phyloP scores from a whole-genome alignment of 64 coral and sea anemone species.

The Porites lutea region DNA sequence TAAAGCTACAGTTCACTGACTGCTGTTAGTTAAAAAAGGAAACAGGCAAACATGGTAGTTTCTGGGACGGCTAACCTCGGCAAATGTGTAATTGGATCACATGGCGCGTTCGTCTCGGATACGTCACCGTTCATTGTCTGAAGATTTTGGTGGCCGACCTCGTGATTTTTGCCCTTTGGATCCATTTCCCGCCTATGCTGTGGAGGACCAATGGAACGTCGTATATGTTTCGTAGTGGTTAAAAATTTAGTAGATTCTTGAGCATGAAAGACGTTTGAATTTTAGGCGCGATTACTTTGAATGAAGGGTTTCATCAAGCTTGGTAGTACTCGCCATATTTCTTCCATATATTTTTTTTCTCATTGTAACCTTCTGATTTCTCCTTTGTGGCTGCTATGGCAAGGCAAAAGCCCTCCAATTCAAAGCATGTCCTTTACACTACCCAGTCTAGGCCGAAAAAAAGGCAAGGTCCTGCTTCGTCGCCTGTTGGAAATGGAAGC shows the following conservation, averaged over 20 bases:
- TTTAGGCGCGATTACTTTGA: constrained; percentile 12
- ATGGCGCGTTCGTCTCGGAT: too few relatives aligned
- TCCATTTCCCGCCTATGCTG: neutral
- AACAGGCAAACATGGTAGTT: too few relatives aligned
- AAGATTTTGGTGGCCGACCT: neutral
- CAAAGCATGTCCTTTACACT: constrained; percentile 1
- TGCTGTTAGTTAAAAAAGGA: too few relatives aligned
- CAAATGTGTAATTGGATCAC: too few relatives aligned
- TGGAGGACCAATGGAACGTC: neutral
- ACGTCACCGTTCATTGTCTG: too few relatives aligned
- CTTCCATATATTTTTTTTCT: too few relatives aligned
- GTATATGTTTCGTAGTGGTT: neutral
- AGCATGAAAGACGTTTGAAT: neutral
- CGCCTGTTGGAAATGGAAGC: neutral
- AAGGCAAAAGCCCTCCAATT: neutral
- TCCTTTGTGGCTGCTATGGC: neutral
- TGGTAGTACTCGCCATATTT: neutral
- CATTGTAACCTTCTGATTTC: too few relatives aligned
- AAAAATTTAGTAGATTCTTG: neutral
- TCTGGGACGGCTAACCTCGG: too few relatives aligned
- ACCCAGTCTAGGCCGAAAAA: neutral
- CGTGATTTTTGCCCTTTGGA: neutral
- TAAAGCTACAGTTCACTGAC: too few relatives aligned
- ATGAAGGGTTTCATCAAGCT: neutral
- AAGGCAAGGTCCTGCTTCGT: constrained; percentile 1